Base-by-base conservation (phyloP, 1,140 invertebrate genomes). In the Aethina tumida region DNA sequence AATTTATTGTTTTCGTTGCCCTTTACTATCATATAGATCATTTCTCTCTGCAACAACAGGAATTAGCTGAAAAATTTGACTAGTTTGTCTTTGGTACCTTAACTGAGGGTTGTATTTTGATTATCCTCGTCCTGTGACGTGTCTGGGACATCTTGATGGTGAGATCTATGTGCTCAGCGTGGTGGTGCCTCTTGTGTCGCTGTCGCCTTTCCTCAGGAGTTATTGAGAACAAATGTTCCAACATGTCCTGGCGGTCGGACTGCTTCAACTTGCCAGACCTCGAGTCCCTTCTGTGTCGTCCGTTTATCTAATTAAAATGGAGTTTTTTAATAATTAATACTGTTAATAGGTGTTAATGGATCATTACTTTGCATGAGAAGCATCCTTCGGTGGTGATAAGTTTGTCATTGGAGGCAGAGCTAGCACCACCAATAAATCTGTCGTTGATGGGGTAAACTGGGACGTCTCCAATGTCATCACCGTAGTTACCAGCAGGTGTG, bases 361-460 rank as follows among this genome's bases (percentile, higher is more conserved):
- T 7, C 26, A 43, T 42, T 58, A 87, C 80, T 68, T 89, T 85
- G 70, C 87, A 93, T 10, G 84, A 82, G 66, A 91, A 91, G 64
- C 88, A 91, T 3, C 86, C 87, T 65, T 93, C 87, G 0, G 84
- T 88, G 1, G 82, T 81, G 21, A 91, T 85, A 7, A 86, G 71
- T 45, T 81, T 81, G 38, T 81, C 74, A 22, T 76, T 68, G 0
- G 65, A 62, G 3, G 30, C 24, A 12, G 35, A 15, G 9, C 30
- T 35, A 9, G 13, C 57, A 54, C 20, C 62, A 46, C 41, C 55
- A 3, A 17, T 21, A 25, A 47, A 53, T 58, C 62, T 47, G 60
- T 64, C 50, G 62, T 62, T 50, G 13, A 83, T 72, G 0, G 77
- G 71, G 59, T 74, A 81, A 0, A 73, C 75, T 3, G 79, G 79